phyloP scores from a whole-genome alignment of 2,888 invertebrate species.

The Spatulosminthurus flaviceps region DNA sequence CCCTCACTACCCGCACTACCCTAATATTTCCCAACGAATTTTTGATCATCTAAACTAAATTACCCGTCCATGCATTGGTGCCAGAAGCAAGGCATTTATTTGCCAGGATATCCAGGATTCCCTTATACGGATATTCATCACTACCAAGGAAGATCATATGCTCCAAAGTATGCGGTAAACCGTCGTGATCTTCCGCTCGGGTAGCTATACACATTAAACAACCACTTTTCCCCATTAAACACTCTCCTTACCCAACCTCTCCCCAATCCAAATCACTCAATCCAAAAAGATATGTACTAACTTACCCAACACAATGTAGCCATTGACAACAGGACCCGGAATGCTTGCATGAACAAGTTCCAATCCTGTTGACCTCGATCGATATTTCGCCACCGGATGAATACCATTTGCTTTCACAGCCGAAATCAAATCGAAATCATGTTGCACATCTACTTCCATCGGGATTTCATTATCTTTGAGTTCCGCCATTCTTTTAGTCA shows the following conservation, averaged over 20 bases:
- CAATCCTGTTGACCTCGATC: conserved; percentile 80
- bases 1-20: too few relatives aligned
- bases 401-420: conserved; percentile 69
- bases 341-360: conserved; percentile 85
- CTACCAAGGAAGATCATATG: conserved; percentile 92
- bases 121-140: conserved; percentile 88
- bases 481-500: too few relatives aligned
- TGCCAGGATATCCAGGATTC: conserved; percentile 85
- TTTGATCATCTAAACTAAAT: conserved; percentile 47
- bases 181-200: conserved; percentile 90
- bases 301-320: conserved; percentile 85
- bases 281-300: neutral
- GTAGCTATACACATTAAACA: conserved; percentile 73
- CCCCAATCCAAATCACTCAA: neutral
- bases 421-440: conserved; percentile 39
- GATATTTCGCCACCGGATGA: conserved; percentile 82
- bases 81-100: conserved; percentile 90
- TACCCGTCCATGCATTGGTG: conserved; percentile 89
- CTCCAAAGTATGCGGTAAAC: conserved; percentile 90
- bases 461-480: neutral
- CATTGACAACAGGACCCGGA: conserved; percentile 89
- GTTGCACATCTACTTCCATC: neutral
- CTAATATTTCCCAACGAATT: too few relatives aligned
- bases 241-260: too few relatives aligned
- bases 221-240: too few relatives aligned